Evolutionary conservation across 1,140 invertebrate genomes (phyloP), one percentile per base, ranked within the genome.

Genomic region (Drosophila arawakana): DNA sequence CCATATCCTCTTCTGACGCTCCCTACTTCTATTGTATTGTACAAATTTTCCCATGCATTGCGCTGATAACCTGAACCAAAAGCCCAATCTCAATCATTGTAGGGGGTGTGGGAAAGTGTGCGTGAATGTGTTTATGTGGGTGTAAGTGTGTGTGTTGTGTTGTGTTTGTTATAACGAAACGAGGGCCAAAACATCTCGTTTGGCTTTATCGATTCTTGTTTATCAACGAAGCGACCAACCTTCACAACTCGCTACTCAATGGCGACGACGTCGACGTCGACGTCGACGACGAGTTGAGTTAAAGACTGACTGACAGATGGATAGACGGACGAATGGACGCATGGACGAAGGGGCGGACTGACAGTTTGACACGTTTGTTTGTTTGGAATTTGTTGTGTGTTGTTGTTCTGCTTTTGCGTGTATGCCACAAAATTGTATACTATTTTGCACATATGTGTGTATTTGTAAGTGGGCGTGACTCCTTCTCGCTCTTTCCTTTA

Each of bases 151-250:
- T 52, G 21, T 61, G 30, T 67, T 41, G n/a, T 67, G 37, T 43
- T 67, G n/a, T 76, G 57, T 46, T 68, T 59, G 35, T 68, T 50
- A n/a, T 59, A 41, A 44, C 46, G 54, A 18, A 7, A 44, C 49
- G 60, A 49, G 59, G 50, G 75, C 50, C 63, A 74, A 69, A 77
- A 58, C 73, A 50, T 69, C 67, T 62, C 67, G 67, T 69, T 71
- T 65, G 54, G 73, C 57, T 55, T 76, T 78, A 85, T 85, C 78
- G 81, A 85, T 85, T 85, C 67, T 18, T 67, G 63, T 63, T 78
- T 81, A 86, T 85, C 76, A 80, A 47, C 78, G 37, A 44, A 18
- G 70, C 49, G 49, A 68, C 34, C 60, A 76, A 73, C 61, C 71
- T 62, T 73, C 58, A 65, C 25, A 82, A 52, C 61, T 60, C 43